These are phyloP conservation scores for Holotrichia oblita DNA, from an alignment of 1,140 invertebrate species.

Conservation along the genomic window DNA sequence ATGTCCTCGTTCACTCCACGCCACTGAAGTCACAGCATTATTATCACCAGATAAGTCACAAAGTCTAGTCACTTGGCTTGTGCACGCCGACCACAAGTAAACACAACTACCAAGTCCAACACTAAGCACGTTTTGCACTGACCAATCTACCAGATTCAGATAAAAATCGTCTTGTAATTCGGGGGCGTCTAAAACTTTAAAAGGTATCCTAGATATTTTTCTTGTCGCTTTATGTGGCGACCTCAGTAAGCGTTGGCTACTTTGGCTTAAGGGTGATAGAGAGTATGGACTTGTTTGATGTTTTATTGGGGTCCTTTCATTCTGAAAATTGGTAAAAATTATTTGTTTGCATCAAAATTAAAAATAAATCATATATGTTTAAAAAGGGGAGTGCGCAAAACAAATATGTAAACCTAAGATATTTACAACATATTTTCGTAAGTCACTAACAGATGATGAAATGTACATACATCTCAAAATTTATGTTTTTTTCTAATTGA, in stretches of 20 bases:
- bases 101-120: slow-evolving; percentile 99
- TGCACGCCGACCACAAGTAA: slow-evolving; percentile 99
- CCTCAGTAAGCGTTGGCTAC: slow-evolving; percentile 92
- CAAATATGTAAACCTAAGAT: too few relatives aligned
- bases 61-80: slow-evolving; percentile 95
- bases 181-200: slow-evolving; percentile 97
- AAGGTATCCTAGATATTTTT: slow-evolving; percentile 98
- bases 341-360: too few relatives aligned
- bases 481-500: slow-evolving; percentile 1
- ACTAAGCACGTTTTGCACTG: slow-evolving; percentile 97
- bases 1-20: slow-evolving; percentile 98
- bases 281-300: slow-evolving; percentile 83
- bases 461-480: too few relatives aligned
- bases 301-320: slow-evolving; percentile 66
- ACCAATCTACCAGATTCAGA: slow-evolving; percentile 99
- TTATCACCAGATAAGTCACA: slow-evolving; percentile 94
- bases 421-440: too few relatives aligned
- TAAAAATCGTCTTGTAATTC: slow-evolving; percentile 99
- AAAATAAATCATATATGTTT: too few relatives aligned
- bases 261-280: slow-evolving; percentile 90
- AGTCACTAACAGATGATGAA: too few relatives aligned
- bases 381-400: too few relatives aligned
- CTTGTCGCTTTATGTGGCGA: slow-evolving; percentile 94
- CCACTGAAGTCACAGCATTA: slow-evolving; percentile 97
- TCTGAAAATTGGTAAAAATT: too few relatives aligned